phyloP scores from a whole-genome alignment of 2,113 vertebrate species.

The Burhinus bistriatus region DNA sequence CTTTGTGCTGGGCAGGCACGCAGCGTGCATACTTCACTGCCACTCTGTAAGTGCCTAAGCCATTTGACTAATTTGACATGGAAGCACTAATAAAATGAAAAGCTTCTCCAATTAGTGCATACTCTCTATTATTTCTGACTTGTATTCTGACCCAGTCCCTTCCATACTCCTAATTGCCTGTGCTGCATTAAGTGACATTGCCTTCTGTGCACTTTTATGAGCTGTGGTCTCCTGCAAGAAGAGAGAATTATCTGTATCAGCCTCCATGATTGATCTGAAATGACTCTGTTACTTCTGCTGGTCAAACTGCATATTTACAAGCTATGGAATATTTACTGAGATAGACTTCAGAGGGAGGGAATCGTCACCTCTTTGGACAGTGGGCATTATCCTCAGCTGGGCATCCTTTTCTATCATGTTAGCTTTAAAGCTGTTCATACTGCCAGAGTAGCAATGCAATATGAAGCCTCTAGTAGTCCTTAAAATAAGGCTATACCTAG shows the following conservation, averaged over 20 bases:
- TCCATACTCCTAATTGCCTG: slow-evolving; percentile 61
- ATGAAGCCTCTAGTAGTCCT: neutral
- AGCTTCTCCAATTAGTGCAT: slow-evolving; percentile 64
- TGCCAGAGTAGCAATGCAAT: neutral
- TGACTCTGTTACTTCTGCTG: slow-evolving; percentile 40
- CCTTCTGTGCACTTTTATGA: neutral
- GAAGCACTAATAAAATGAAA: slow-evolving; percentile 71
- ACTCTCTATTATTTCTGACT: slow-evolving; percentile 69
- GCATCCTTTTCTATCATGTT: neutral
- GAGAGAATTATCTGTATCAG: neutral
- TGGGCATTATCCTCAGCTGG: neutral
- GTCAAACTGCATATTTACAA: slow-evolving; percentile 7
- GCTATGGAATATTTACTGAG: neutral
- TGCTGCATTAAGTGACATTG: slow-evolving; percentile 35
- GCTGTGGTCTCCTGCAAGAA: neutral
- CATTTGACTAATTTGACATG: slow-evolving; percentile 71
- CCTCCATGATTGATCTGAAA: slow-evolving; percentile 35
- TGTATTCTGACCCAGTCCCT: slow-evolving; percentile 64
- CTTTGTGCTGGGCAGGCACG: neutral
- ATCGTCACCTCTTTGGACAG: neutral
- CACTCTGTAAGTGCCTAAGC: neutral
- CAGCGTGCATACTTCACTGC: slow-evolving; percentile 4
- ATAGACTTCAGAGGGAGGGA: neutral
- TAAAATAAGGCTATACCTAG: neutral
- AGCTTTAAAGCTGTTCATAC: neutral